A percentile compares a stretch with the other conserved stretches of the same genome.
These are phyloP conservation scores for Pristionchus entomophagus DNA, from an alignment of 2,888 invertebrate species.

Conservation along the genomic window DNA sequence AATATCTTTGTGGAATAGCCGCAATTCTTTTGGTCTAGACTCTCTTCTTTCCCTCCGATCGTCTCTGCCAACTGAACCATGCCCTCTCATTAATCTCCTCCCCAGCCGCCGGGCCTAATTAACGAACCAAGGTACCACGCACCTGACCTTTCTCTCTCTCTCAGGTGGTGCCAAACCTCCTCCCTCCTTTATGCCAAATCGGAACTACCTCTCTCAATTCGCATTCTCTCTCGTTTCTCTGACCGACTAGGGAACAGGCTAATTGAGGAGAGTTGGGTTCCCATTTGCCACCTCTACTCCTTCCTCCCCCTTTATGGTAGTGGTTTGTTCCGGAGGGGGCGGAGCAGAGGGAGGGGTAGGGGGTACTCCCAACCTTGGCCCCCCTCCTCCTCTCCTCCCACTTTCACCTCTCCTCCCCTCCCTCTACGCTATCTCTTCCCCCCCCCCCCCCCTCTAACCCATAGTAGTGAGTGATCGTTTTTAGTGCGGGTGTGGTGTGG, in stretches of 20 bases:
- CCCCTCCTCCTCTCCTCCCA: background rate
- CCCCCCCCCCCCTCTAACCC: background rate
- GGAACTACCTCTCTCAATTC: background rate
- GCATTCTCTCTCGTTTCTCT: background rate
- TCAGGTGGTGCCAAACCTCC: background rate
- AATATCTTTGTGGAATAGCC: too few relatives aligned
- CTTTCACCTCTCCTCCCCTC: background rate
- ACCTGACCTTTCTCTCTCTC: background rate
- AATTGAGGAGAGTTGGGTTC: too few relatives aligned
- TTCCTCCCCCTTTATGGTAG: background rate
- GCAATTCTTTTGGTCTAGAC: too few relatives aligned
- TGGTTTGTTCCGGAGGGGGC: constrained; percentile 21
- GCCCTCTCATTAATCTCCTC: background rate
- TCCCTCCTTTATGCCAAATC: background rate
- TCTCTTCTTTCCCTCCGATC: background rate
- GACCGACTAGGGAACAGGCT: too few relatives aligned
- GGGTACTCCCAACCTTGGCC: constrained; percentile 2
- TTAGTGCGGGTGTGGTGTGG: background rate
- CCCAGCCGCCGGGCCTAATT: too few relatives aligned
- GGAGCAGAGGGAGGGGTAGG: too few relatives aligned
- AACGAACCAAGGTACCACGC: too few relatives aligned
- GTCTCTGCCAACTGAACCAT: background rate
- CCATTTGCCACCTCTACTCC: too few relatives aligned
- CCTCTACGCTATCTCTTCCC: background rate
- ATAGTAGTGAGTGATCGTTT: background rate